phyloP scores from a whole-genome alignment of 30 jellyfish, hydroid and myxozoan species.

The Hydractinia symbiolongicarpus region DNA sequence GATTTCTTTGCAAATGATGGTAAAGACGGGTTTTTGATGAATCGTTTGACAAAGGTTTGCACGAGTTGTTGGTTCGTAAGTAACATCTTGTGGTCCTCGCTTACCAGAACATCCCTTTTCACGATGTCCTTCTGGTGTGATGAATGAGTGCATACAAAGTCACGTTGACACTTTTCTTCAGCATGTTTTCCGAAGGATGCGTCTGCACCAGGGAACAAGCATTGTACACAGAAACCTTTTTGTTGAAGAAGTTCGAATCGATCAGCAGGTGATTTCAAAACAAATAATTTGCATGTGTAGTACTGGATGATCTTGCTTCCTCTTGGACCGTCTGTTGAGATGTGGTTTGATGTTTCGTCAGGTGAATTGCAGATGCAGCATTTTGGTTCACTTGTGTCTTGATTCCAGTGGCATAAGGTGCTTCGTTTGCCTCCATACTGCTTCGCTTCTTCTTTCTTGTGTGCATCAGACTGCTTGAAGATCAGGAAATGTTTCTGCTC shows the following conservation, averaged over 20 bases:
- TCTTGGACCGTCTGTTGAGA: constrained; percentile 21
- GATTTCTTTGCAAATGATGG: not conserved
- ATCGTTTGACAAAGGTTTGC: not conserved
- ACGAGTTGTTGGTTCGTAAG: constrained; percentile 2
- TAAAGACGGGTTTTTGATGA: not conserved
- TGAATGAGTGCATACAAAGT: constrained; percentile 16
- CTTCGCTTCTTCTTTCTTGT: not conserved
- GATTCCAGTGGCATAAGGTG: constrained; percentile 13
- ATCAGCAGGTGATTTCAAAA: constrained; percentile 5
- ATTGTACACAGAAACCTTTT: constrained; percentile 19
- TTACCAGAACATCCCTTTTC: constrained; percentile 8
- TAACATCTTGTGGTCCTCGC: constrained; percentile 23
- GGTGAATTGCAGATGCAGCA: constrained; percentile 20
- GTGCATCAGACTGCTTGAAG: constrained; percentile 13
- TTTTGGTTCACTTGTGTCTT: constrained; percentile 7
- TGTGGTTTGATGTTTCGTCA: constrained; percentile 14
- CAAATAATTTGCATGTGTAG: constrained; percentile 22
- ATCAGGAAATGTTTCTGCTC: constrained; percentile 3
- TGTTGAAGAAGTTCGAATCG: constrained; percentile 18
- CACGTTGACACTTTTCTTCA: constrained; percentile 20
- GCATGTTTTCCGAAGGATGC: constrained; percentile 19
- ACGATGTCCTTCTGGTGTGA: not conserved
- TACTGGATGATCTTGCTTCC: constrained; percentile 31
- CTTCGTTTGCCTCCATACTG: constrained; percentile 12
- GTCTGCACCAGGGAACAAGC: constrained; percentile 26